Evolutionary conservation across 1,140 invertebrate species (phyloP).

Genomic region (Artemia franciscana): DNA sequence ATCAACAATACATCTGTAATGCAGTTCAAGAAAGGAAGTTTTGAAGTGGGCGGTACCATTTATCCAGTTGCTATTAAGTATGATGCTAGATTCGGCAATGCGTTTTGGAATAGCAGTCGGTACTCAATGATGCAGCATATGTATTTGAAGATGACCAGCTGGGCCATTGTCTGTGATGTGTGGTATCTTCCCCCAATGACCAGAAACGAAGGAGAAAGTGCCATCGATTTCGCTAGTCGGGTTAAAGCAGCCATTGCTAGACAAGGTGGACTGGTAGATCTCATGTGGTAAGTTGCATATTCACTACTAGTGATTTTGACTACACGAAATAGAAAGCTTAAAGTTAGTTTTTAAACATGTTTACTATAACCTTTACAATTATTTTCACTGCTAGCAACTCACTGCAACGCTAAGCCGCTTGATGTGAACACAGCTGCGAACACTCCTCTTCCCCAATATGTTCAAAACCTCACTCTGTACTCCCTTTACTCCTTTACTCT

Average conservation of each 20-base stretch:
- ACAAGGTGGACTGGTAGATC: slow-evolving; percentile 78
- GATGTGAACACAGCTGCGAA: no score
- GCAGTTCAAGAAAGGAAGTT: slow-evolving; percentile 99
- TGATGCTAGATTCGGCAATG: slow-evolving; percentile 89
- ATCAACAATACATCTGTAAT: slow-evolving; percentile 99
- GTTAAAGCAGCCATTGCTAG: slow-evolving; percentile 79
- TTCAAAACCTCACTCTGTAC: no score
- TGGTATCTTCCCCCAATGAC: slow-evolving; percentile 96
- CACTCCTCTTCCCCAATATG: no score
- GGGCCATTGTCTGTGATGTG: slow-evolving; percentile 97
- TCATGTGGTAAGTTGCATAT: slow-evolving; percentile 56
- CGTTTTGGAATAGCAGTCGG: slow-evolving; percentile 90
- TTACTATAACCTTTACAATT: no score
- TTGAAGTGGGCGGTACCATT: slow-evolving; percentile 83
- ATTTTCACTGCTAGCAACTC: no score
- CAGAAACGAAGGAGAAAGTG: slow-evolving; percentile 44
- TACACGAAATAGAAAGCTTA: no score
- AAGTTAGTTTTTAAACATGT: no score
- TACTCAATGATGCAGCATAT: slow-evolving; percentile 87
- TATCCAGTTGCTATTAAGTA: slow-evolving; percentile 93
- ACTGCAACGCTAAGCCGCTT: no score
- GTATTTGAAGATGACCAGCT: slow-evolving; percentile 95
- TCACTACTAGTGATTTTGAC: not conserved
- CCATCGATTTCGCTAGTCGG: slow-evolving; percentile 82
- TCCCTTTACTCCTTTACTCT: no score